Percentiles rank a stretch among this genome's conserved stretches.
Conservation (phyloP, 2,797 vertebrate genomes). For the Chiloscyllium punctatum region DNA sequence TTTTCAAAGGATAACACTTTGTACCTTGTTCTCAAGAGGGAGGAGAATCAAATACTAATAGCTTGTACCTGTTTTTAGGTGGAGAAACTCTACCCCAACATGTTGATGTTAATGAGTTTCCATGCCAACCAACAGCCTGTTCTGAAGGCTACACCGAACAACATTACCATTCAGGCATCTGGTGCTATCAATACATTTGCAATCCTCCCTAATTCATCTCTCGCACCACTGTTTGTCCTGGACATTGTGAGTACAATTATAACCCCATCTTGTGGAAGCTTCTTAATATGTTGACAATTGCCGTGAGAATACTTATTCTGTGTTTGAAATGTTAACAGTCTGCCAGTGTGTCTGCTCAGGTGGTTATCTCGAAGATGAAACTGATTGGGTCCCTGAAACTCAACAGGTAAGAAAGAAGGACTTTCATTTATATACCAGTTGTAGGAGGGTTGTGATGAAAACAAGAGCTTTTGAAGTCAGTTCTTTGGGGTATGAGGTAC, state of each 20-base stretch:
- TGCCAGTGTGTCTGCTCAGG: neutral
- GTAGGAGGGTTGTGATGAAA: no score
- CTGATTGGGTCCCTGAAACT: neutral
- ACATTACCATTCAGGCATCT: neutral
- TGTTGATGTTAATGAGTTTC: neutral
- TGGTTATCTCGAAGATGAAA: neutral
- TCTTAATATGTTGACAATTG: neutral
- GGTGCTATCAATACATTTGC: neutral
- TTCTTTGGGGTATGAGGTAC: no score
- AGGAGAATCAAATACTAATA: neutral
- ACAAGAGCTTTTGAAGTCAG: no score
- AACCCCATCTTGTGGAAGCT: neutral
- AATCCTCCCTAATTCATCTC: neutral
- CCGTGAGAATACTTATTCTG: neutral
- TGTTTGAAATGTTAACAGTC: neutral
- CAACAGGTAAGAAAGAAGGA: neutral
- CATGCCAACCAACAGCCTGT: neutral
- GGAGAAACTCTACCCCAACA: slow-evolving; percentile 18
- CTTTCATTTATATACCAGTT: neutral
- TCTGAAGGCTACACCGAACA: neutral
- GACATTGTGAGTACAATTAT: slow-evolving; percentile 4
- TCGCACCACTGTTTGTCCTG: slow-evolving; percentile 22
- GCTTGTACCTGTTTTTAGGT: neutral
- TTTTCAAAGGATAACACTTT: neutral
- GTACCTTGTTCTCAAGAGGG: neutral